Evolutionary conservation across 2,888 invertebrate genomes (phyloP), one percentile per base, ranked within the genome.

Genomic region (Chloroclystis v-ata): DNA sequence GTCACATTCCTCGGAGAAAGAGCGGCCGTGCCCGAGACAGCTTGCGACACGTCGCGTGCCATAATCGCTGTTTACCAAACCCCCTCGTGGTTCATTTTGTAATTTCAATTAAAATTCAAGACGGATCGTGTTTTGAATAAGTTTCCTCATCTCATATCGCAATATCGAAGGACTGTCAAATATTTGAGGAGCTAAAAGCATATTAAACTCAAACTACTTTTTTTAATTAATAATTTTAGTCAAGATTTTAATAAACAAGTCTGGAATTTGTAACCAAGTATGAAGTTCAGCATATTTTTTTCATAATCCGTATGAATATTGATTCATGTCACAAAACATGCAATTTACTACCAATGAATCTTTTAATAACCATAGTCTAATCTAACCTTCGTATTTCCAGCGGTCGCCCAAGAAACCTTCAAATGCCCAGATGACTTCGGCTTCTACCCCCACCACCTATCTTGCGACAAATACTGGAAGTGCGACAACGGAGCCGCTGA

Each of bases 381-480:
- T 35, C 26, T 28, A 9, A 2, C 42, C 3, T 55, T 57, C 65
- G 63, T 69, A 58, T 66, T 89, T 85, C 28, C 89, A 94, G 92
- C 90, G 69, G 89, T 89, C 70, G 94, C 91, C 62, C 95, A 95
- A 82, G 95, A 95, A 61, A 90, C 89, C 72, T 97, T 97, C 91
- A 95, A 96, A 89, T 97, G 97, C 72, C 97, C 97, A 25, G 96
- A 97, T 73, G 96, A 96, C 78, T 96, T 95, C 76, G 97, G 97
- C 25, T 97, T 97, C 90, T 97, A 96, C 87, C 96, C 97, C 47
- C 97, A 97, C 83, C 93, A 93, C 74, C 75, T 89, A 52, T 95
- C 95, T 39, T 97, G 97, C 80, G 97, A 97, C 89, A 97, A 97
- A 83, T 97, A 97, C 87, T 97, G 95, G 95, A 96, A 97, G 83